phyloP scores from a whole-genome alignment of 2,113 vertebrate genomes.

The Pangasianodon hypophthalmus region DNA sequence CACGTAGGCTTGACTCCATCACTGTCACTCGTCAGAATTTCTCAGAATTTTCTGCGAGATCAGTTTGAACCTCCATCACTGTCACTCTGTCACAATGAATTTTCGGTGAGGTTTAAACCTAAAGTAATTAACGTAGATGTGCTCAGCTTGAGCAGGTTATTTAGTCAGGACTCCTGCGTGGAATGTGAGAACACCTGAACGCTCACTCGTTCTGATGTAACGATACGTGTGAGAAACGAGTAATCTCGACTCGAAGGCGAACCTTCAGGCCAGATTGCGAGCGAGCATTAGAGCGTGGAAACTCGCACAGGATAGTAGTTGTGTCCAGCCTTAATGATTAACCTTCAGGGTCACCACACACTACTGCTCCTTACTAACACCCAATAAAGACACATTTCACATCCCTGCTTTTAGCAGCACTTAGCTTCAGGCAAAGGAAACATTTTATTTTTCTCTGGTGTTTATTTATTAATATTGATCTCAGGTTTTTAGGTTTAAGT shows the following conservation, averaged over 20 bases:
- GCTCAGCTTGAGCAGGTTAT: neutral
- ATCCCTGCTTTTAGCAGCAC: neutral
- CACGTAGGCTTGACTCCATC: neutral
- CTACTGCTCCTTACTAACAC: neutral
- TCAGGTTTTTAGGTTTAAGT: neutral
- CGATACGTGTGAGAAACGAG: neutral
- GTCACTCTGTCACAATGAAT: neutral
- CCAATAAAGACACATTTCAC: slow-evolving; percentile 9
- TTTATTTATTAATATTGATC: neutral
- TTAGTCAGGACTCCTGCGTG: neutral
- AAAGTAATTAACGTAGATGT: neutral
- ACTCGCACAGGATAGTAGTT: neutral
- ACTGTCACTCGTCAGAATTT: neutral
- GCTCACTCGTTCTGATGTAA: neutral
- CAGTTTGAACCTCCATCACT: neutral
- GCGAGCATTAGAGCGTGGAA: slow-evolving; percentile 26
- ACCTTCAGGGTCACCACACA: slow-evolving; percentile 18
- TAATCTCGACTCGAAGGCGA: neutral
- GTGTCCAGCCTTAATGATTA: slow-evolving; percentile 39
- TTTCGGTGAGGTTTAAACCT: neutral
- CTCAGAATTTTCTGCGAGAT: neutral
- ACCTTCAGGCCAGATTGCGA: neutral
- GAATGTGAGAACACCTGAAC: neutral
- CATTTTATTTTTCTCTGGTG: neutral
- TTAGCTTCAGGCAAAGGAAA: neutral